Conservation (phyloP, 2,888 invertebrate genomes). For the Steromphala cineraria region DNA sequence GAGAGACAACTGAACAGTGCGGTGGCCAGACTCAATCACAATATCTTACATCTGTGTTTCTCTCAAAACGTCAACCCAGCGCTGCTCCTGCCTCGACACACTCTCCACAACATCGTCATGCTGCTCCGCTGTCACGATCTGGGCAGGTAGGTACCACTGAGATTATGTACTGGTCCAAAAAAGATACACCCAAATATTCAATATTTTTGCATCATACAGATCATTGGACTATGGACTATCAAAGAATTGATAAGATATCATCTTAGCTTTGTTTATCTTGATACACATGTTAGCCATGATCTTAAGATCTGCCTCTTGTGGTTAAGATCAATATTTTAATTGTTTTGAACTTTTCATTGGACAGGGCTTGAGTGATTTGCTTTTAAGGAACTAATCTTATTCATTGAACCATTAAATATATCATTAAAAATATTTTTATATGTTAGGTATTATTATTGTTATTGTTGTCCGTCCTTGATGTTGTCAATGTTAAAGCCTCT, state of each 20-base stretch:
- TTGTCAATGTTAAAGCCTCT: too few relatives aligned
- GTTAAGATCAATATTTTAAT: too few relatives aligned
- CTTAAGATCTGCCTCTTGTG: background rate
- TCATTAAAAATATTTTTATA: too few relatives aligned
- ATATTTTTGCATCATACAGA: too few relatives aligned
- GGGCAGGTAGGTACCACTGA: constrained; percentile 80
- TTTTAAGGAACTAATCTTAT: too few relatives aligned
- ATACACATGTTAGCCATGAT: background rate
- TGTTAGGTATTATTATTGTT: too few relatives aligned
- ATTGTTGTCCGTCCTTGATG: too few relatives aligned
- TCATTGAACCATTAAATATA: too few relatives aligned
- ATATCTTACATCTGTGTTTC: constrained; percentile 86
- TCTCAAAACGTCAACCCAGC: constrained; percentile 84
- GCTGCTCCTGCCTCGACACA: constrained; percentile 82
- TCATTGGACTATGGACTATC: background rate
- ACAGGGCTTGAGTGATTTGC: too few relatives aligned
- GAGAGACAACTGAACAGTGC: constrained; percentile 85
- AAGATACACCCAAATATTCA: too few relatives aligned
- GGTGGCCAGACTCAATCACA: constrained; percentile 87
- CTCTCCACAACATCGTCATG: constrained; percentile 84
- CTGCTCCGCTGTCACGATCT: constrained; percentile 83
- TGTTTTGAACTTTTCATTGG: too few relatives aligned
- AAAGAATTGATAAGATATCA: background rate
- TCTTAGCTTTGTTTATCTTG: background rate
- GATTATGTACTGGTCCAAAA: too few relatives aligned